Evolutionary conservation across 1,140 invertebrate species (phyloP), one percentile per base, ranked within the genome.

Genomic region (Hormaphis cornu): DNA sequence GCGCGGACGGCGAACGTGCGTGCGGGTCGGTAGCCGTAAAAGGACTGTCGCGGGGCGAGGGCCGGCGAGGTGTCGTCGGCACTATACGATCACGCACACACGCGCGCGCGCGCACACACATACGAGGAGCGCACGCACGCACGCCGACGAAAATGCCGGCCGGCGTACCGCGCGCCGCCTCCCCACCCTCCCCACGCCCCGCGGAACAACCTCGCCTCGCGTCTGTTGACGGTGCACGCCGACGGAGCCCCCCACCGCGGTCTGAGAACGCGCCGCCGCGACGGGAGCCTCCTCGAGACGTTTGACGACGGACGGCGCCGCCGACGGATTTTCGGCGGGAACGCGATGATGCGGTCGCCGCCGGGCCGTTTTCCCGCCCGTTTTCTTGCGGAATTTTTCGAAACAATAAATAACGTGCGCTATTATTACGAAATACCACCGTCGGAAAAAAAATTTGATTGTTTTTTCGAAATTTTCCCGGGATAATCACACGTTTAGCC

Each of bases 41-140:
- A 35, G 61, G 61, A 66, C 61, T 66, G 61, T 50, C 14, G 44
- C 44, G 61, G 61, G 61, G 61, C 42, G 61, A 66, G 61, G 61
- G 48, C 44, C 50, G 42, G 14, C 42, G 42, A 66, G 61, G 61
- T 66, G 61, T 66, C 44, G 44, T 42, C 33, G 48, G 42, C 20
- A 26, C 33, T n/a, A 14, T 28, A 30, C 61, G 20, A 42, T 50
- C 61, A 48, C 59, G 20, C 59, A 48, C 59, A n/a, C 28, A 22
- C 24, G 20, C 18, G 20, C 54, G 7, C 28, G 9, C 26, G 5
- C 33, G 22, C 53, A 14, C 30, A 9, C 33, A 54, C 28, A 7
- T 14, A 44, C n/a, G 18, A 1, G 12, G 20, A 9, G 26, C 28
- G 33, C 44, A 8, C 22, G 58, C 37, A 14, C 58, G 58, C 12